phyloP scores from a whole-genome alignment of 2,113 vertebrate species.

The Amazona guildingii region DNA sequence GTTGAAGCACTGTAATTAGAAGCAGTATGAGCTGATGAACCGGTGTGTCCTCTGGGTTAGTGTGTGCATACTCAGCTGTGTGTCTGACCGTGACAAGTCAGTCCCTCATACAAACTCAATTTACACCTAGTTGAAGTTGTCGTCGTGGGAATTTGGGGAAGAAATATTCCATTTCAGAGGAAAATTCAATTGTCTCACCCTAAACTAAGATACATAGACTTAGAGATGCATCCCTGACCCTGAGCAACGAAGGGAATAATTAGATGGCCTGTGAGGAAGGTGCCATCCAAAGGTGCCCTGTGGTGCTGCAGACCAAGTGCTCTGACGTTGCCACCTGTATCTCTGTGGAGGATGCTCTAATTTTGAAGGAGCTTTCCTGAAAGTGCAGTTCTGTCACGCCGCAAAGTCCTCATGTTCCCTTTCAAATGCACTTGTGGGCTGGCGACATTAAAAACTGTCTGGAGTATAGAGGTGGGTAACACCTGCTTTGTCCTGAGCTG shows the following conservation, averaged over 20 bases:
- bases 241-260: not conserved
- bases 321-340: not conserved
- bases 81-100: not conserved
- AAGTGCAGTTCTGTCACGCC: not conserved
- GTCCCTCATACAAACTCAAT: not conserved
- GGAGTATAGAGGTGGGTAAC: not conserved
- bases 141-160: not conserved
- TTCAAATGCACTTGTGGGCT: not conserved
- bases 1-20: not conserved
- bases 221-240: not conserved
- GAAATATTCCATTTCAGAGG: not conserved
- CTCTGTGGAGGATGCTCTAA: accelerated
- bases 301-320: not conserved
- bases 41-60: not conserved
- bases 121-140: not conserved
- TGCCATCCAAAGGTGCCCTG: not conserved
- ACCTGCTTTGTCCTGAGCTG: not conserved
- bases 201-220: not conserved
- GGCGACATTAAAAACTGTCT: not conserved
- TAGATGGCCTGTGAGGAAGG: not conserved
- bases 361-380: not conserved
- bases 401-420: not conserved
- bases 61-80: not conserved
- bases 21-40: not conserved
- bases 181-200: not conserved